Evolutionary conservation across 2,888 invertebrate genomes (phyloP).

Genomic region (Opisthograptis luteolata): DNA sequence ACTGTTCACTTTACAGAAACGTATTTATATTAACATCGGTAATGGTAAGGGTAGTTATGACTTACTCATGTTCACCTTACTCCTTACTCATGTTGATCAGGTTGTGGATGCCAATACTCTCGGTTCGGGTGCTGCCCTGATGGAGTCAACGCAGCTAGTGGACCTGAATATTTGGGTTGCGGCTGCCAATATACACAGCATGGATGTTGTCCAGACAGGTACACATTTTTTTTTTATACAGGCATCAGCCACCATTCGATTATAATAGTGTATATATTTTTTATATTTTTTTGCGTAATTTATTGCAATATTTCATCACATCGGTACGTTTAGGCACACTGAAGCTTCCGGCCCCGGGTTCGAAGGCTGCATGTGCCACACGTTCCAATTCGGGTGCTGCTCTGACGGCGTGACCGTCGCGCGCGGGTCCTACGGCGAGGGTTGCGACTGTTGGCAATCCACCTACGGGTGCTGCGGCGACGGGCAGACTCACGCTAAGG

Average conservation of each 20-base stretch:
- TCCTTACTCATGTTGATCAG: conserved; percentile 70
- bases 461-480: conserved; percentile 94
- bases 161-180: conserved; percentile 91
- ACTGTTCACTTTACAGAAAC: no score
- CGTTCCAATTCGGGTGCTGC: conserved; percentile 96
- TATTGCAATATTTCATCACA: no score
- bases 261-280: no score
- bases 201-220: conserved; percentile 94
- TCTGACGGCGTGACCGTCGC: conserved; percentile 91
- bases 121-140: conserved; percentile 95
- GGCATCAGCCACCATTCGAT: no score
- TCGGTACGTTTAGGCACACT: conserved; percentile 85
- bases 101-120: conserved; percentile 91
- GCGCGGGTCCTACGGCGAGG: conserved; percentile 85
- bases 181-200: conserved; percentile 89
- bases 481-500: conserved; percentile 90
- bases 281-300: no score
- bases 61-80: no score
- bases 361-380: conserved; percentile 93
- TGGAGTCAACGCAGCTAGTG: conserved; percentile 90
- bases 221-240: no score
- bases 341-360: conserved; percentile 90
- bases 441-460: conserved; percentile 91
- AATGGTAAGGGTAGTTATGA: no score
- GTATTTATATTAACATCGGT: neutral